Base-by-base conservation (phyloP, 2,797 vertebrate species). In the Sebastes oblongus region DNA sequence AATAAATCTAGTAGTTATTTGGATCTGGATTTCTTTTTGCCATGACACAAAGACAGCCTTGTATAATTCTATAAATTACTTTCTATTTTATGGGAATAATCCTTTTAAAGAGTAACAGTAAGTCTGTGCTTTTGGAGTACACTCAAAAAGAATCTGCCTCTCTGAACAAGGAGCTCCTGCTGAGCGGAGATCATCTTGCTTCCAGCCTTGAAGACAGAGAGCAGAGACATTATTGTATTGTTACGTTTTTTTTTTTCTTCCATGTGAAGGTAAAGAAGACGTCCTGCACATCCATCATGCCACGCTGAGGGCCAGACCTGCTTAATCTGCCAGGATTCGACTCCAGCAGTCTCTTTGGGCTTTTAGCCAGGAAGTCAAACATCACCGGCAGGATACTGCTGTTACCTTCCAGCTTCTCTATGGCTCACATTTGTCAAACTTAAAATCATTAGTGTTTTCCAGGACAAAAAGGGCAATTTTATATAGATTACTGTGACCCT, bases 231-330 rank as follows among this genome's bases (percentile, higher is more conserved):
- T 46, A 73, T 70, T 74, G 55, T 68, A 50, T 2, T 66, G 54
- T 60, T 66, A 39, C 20, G 64, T 83, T 32, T 81, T 86, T 82
- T 86, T 82, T 50, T 81, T 87, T 77, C 56, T 2, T 6, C 36
- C 70, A 79, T 74, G 69, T 83, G 59, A 89, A 59, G 70, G 66
- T 71, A 65, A 74, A 78, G 61, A 52, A 81, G 67, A 80, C 72
- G 79, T 83, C 20, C 55, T 84, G 80, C 54, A 62, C 69, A 83
- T 88, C 56, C 72, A 86, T 87, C 79, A 84, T 84, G 72, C 75
- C 85, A 84, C 24, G 58, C 75, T 55, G 62, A 68, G 62, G 65
- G 67, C 18, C 74, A 85, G 42, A 66, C 60, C 50, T 55, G 66
- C 39, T 79, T 81, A 65, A 81, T 59, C 75, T 82, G 68, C 70